Evolutionary conservation across 2,888 invertebrate species (phyloP), one percentile per base, ranked within the genome.

Genomic region (Helicoverpa assulta): DNA sequence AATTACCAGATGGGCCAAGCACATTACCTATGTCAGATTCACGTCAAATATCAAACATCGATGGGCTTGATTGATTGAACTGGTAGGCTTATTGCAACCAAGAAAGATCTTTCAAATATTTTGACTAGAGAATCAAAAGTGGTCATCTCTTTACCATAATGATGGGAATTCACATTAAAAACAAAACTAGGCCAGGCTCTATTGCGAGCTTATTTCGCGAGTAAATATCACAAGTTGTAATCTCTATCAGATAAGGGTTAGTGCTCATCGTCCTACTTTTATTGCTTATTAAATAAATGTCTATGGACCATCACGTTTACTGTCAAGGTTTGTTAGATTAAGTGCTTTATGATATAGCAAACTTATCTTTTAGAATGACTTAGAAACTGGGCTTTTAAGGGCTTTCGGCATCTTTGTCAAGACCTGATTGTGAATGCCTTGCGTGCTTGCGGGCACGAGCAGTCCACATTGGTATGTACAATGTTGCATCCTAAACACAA

Each of bases 271-370:
- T 58, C 47, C 50, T 29, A 7, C n/a, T 61, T 47, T 52, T 61
- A 61, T 65, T 61, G 19, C 65, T 62, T 53, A 75, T 59, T 74
- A 55, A 65, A 75, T 51, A 58, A 55, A 62, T 70, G n/a, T 12
- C 53, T 50, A 37, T 55, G 55, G 18, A 55, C 47, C 21, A 10
- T 56, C 74, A 75, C 70, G 74, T 74, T 37, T 65, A 47, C 47
- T 14, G 52, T 50, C 70, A 70, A 74, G 75, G 74, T 54, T 69
- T 52, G n/a, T 51, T 47, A n/a, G 33, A 18, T 73, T 43, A 21
- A 62, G 16, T 58, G 29, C 56, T 37, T 10, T 12, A 33, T 62
- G 10, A 14, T 16, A 37, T 40, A 10, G 10, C n/a, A 3, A 7
- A 16, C n/a, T 5, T 47, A 47, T 47, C 5, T 47, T 47, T 7